Conservation (phyloP, 2,113 vertebrate genomes). For the Engystomops pustulosus region DNA sequence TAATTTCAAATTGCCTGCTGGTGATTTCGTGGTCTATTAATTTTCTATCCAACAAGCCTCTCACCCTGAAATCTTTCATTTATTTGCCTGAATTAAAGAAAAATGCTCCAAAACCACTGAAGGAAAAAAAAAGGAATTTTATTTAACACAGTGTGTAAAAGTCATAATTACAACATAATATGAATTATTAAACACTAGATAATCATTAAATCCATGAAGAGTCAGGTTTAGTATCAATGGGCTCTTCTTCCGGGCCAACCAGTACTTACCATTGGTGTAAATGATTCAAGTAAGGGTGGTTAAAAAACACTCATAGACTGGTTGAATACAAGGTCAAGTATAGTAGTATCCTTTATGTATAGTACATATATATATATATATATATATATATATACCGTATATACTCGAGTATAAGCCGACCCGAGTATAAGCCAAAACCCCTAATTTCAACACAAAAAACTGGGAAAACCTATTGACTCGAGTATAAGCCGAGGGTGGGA, state of each 20-base stretch:
- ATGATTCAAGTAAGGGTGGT: background rate
- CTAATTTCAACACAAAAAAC: too few relatives aligned
- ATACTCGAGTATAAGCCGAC: too few relatives aligned
- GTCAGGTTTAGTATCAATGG: background rate
- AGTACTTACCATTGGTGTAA: background rate
- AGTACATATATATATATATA: background rate
- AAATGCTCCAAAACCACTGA: slow-evolving; percentile 47
- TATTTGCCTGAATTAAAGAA: slow-evolving; percentile 51
- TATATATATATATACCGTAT: background rate
- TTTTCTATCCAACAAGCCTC: slow-evolving; percentile 49
- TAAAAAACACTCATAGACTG: background rate
- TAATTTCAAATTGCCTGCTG: slow-evolving; percentile 52
- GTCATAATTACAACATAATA: slow-evolving; percentile 49
- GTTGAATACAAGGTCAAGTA: background rate
- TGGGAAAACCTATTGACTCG: too few relatives aligned
- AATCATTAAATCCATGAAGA: slow-evolving; percentile 21
- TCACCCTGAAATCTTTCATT: slow-evolving; percentile 52
- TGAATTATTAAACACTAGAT: slow-evolving; percentile 35
- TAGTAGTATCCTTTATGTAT: too few relatives aligned
- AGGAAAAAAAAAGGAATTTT: slow-evolving; percentile 45
- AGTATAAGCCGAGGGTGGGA: too few relatives aligned
- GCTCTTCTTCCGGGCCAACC: background rate
- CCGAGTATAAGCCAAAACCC: too few relatives aligned
- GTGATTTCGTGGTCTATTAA: slow-evolving; percentile 53
- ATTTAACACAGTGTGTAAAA: slow-evolving; percentile 49